phyloP scores from a whole-genome alignment of 2,113 vertebrate genomes.

The Rattus norvegicus region GRCr8 NC_086032.1:100470001-100470500 shows the following conservation, averaged over 20 bases:
- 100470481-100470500: constrained; percentile 6
- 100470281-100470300: constrained; percentile 23
- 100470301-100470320: constrained; percentile 41
- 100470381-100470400: constrained; percentile 41
- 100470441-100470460: constrained; percentile 37
- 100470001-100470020: constrained; percentile 83
- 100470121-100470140: constrained; percentile 82
- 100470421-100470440: constrained; percentile 49
- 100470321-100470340: constrained; percentile 57
- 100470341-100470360: background rate
- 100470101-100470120: constrained; percentile 82
- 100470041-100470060: constrained; percentile 84
- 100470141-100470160: constrained; percentile 77
- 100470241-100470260: constrained; percentile 50
- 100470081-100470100: constrained; percentile 85
- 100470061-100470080: constrained; percentile 83
- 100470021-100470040: constrained; percentile 86
- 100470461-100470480: constrained; percentile 51
- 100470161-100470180: constrained; percentile 60
- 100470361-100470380: constrained; percentile 48
- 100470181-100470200: constrained; percentile 45
- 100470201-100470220: constrained; percentile 49
- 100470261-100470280: constrained; percentile 3
- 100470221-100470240: constrained; percentile 45
- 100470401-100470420: constrained; percentile 15